Evolutionary conservation across 2,797 vertebrate species (phyloP).

Genomic region (Tenualosa ilisha): DNA sequence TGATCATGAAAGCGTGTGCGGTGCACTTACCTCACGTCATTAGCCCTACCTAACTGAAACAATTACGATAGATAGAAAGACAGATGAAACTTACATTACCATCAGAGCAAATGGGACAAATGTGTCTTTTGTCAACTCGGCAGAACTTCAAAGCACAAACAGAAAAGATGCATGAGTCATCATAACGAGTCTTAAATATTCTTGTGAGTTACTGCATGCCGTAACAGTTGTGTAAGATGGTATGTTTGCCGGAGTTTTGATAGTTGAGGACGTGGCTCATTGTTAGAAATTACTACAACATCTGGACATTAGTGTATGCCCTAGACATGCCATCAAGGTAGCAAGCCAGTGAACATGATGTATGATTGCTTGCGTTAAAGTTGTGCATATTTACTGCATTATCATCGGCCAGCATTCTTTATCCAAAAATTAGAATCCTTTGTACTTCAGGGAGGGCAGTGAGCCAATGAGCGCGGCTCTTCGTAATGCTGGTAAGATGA

Average conservation of each 20-base stretch:
- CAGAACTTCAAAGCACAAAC: not conserved
- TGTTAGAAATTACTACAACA: constrained; percentile 31
- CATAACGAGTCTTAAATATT: not conserved
- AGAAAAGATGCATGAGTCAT: not conserved
- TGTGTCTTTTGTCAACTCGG: not conserved
- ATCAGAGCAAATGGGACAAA: not conserved
- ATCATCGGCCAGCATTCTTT: not conserved
- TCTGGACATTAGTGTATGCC: constrained; percentile 31
- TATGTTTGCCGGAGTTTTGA: constrained; percentile 26
- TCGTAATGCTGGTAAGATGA: not conserved
- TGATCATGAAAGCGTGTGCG: not conserved
- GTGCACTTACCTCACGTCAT: not conserved
- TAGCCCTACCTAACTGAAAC: not conserved
- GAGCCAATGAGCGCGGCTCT: not conserved
- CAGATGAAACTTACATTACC: not conserved
- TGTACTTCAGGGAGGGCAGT: not conserved
- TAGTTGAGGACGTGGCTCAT: constrained; percentile 52
- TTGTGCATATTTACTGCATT: not conserved
- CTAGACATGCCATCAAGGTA: not conserved
- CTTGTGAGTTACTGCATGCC: not conserved
- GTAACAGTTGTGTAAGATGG: constrained; percentile 1
- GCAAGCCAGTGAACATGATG: not conserved
- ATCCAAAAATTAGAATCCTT: not conserved
- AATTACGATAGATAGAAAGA: not conserved
- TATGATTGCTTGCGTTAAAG: not conserved